phyloP scores from a whole-genome alignment of 1,140 invertebrate species.

The Cotesia vestalis region DNA sequence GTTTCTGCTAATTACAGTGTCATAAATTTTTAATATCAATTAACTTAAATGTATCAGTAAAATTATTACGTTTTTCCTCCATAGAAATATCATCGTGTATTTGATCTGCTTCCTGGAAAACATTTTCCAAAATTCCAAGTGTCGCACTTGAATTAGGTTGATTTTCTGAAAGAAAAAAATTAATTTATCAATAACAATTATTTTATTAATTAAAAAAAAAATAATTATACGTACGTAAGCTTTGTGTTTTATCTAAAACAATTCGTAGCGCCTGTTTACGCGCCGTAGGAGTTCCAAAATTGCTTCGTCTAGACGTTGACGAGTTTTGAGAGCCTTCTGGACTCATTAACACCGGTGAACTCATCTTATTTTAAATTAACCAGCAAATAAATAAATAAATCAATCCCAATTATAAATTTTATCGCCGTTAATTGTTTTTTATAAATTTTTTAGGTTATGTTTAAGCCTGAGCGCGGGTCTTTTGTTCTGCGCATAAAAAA shows the following conservation, averaged over 20 bases:
- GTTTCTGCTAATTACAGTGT: too few species aligned
- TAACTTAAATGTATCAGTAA: background rate
- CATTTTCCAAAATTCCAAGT: slow-evolving; percentile 41
- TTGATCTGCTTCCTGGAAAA: slow-evolving; percentile 44
- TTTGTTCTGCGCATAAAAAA: too few species aligned
- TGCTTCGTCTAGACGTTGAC: slow-evolving; percentile 31
- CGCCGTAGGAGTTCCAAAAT: slow-evolving; percentile 39
- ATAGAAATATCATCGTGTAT: slow-evolving; percentile 46
- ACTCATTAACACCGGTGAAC: too few species aligned
- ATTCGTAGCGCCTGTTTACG: slow-evolving; percentile 45
- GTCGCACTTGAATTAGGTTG: slow-evolving; percentile 37
- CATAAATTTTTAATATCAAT: background rate
- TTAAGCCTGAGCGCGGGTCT: too few species aligned
- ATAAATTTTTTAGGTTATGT: too few species aligned
- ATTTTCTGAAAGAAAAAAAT: slow-evolving; percentile 41
- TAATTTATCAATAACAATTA: too few species aligned
- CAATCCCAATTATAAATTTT: too few species aligned
- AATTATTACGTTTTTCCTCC: slow-evolving; percentile 1
- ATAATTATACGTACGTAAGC: slow-evolving; percentile 42
- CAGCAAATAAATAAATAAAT: too few species aligned
- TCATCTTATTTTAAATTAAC: too few species aligned
- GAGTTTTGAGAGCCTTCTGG: background rate
- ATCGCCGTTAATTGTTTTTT: too few species aligned
- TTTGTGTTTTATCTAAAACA: slow-evolving; percentile 34
- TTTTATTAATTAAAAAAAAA: slow-evolving; percentile 8